Base-by-base conservation (phyloP, 2,113 vertebrate genomes). In the Carollia perspicillata region DNA sequence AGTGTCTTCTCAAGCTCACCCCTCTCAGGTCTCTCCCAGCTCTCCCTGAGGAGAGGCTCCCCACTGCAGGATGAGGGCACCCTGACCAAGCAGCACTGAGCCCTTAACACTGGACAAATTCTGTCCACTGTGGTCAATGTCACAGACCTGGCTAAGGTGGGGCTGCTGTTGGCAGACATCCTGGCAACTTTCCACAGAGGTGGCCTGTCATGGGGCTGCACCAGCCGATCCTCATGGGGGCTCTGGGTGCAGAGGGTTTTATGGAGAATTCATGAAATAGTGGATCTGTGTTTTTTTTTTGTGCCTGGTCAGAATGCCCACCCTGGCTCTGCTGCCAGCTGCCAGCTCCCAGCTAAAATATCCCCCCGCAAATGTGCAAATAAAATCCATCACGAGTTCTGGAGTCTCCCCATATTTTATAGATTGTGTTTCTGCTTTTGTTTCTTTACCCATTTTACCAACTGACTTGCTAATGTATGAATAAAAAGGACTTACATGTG, bases 21-120 rank as follows among this genome's bases (percentile, higher is more conserved):
- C 30, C 26, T 11, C 3, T 20, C n/a, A 9, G 58, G 8, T 66
- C 68, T 49, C 1, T 51, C n/a, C 30, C 22, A 35, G 58, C 33
- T 80, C 4, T 75, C 2, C 1, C 0, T 49, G 26, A 5, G 18
- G 30, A 22, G 1, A 20, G 30, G 3, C 20, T n/a, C 40, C 26
- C n/a, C 14, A 6, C 22, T 88, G 49, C n/a, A 30, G 16, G 55
- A 49, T 12, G 42, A 85, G 5, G n/a, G 55, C 20, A 58, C 55
- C 5, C 8, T 58, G 9, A 63, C 60, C 26, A 22, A 20, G 55
- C 26, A 80, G 23, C 26, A 7, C 5, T n/a, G 47, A 71, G 58
- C 83, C 28, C 28, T 4, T 53, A 9, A 63, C 12, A 0, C 4
- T 65, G 85, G 44, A 81, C 23, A 86, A 14, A 33, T 55, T 81